phyloP scores from a whole-genome alignment of 2,797 vertebrate genomes.

The Enteromius afrohamiltoni region DNA sequence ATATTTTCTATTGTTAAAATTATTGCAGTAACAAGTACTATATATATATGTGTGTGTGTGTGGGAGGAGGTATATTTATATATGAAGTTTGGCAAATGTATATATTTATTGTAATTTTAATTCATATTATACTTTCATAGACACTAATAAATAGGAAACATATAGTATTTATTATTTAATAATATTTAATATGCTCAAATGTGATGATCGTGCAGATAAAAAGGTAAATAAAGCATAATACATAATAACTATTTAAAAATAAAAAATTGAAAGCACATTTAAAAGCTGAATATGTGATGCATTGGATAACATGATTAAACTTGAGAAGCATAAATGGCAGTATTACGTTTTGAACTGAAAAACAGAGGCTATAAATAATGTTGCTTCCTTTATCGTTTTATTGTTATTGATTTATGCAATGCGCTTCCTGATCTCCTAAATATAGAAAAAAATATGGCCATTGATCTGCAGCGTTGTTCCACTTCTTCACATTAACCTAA shows the following conservation, averaged over 20 bases:
- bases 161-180: background rate
- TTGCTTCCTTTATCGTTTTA: background rate
- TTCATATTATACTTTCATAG: background rate
- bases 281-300: background rate
- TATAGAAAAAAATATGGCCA: background rate
- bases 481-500: constrained; percentile 8
- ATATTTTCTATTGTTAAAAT: background rate
- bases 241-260: background rate
- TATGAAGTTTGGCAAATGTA: no score
- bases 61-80: background rate
- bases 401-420: background rate
- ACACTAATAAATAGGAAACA: background rate
- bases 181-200: background rate
- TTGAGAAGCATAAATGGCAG: background rate
- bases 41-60: no score
- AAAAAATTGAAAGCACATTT: background rate
- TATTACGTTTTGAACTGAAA: background rate
- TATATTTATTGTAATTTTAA: background rate
- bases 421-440: background rate
- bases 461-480: background rate
- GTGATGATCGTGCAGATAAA: background rate
- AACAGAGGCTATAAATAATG: background rate
- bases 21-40: background rate
- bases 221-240: background rate
- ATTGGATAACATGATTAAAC: background rate